Evolutionary conservation across 2,797 vertebrate species (phyloP), one percentile per base, ranked within the genome.

Genomic region (Halcyon badia): DNA sequence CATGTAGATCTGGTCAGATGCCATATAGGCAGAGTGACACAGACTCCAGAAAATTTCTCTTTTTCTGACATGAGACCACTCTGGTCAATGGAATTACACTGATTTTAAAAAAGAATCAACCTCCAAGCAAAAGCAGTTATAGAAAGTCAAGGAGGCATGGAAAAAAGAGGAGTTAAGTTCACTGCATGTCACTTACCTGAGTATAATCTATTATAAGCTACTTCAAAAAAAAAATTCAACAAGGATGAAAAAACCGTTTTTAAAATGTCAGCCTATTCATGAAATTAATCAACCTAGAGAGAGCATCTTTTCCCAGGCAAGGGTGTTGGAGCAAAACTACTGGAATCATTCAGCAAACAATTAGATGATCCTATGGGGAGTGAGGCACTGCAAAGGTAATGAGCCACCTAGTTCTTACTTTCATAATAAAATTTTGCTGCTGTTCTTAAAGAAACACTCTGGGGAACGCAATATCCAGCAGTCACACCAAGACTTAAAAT

Each of bases 321-420:
- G 35, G 60, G 61, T 94, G 20, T 60, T 85, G 49, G 54, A 90
- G 44, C 46, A 94, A 86, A 84, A 94, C 84, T 35, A 78, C 68
- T 44, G 26, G 28, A 91, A 70, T 92, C 35, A 42, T 68, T 94
- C 85, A 61, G 51, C 37, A 93, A 89, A 78, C 83, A 89, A 90
- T 84, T 68, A 94, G 39, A 77, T 81, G 64, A 82, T 52, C 69
- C 56, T 70, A 42, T 48, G 46, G 31, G 68, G 25, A 73, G 81
- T 22, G 79, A 90, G 56, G 54, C 56, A 90, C 48, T 86, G 48
- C 16, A 92, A 92, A 92, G 57, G 87, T 57, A 94, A 94, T 66
- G 56, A 94, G 56, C 37, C 78, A 81, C 90, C 75, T 49, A 86
- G 49, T 52, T 75, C 82, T 91, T 65, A 31, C 56, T 51, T 91